A percentile compares a stretch with the other conserved stretches of the same genome.
Conservation (phyloP, 2,113 vertebrate species). For the Mus musculus region GRCm39 chr11:107155001-107155500, state of each 20-base stretch:
- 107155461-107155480: conserved; percentile 51
- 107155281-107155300: background rate
- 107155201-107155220: background rate
- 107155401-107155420: background rate
- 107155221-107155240: too few relatives aligned
- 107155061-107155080: background rate
- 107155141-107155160: background rate
- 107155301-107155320: background rate
- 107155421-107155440: background rate
- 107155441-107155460: conserved; percentile 18
- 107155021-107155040: background rate
- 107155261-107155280: too few relatives aligned
- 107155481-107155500: conserved; percentile 52
- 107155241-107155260: too few relatives aligned
- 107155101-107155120: background rate
- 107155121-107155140: background rate
- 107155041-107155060: background rate
- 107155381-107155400: conserved; percentile 56
- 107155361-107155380: background rate
- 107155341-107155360: background rate
- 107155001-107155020: background rate
- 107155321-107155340: conserved; percentile 43
- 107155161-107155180: background rate
- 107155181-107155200: background rate
- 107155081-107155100: background rate